These are phyloP conservation scores for Carduelis carduelis DNA, from an alignment of 2,797 vertebrate species.

Conservation along the genomic window DNA sequence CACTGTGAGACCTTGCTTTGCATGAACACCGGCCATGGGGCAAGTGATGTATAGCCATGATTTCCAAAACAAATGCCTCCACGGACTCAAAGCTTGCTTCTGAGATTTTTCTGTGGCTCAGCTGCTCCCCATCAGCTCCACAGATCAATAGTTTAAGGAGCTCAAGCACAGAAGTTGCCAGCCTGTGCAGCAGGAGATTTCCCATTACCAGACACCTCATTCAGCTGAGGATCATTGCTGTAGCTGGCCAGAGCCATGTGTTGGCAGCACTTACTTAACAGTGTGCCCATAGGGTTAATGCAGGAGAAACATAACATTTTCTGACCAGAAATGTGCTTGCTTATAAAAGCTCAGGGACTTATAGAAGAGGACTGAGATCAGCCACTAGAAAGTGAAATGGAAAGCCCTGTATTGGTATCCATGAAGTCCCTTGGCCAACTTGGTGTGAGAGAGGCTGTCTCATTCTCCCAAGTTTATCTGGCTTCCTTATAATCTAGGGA, in stretches of 20 bases:
- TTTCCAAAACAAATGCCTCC: neutral
- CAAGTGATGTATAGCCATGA: neutral
- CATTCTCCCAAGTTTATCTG: neutral
- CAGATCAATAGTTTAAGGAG: neutral
- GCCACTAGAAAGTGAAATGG: neutral
- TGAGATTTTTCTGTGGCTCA: neutral
- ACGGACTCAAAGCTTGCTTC: neutral
- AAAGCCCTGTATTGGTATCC: neutral
- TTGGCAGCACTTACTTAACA: neutral
- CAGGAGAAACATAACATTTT: neutral
- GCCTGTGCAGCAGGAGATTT: neutral
- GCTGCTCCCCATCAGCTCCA: neutral
- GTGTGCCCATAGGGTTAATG: neutral
- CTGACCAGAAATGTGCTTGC: neutral
- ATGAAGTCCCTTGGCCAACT: neutral
- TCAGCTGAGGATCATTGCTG: neutral
- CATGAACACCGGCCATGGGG: rapidly evolving
- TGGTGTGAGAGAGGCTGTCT: neutral
- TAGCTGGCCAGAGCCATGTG: neutral
- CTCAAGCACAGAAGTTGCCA: neutral
- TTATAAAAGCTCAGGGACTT: neutral
- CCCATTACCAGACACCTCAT: neutral
- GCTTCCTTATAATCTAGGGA: neutral
- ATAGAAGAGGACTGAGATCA: neutral
- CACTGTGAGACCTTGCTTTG: neutral